Base-by-base conservation (phyloP, 1,140 invertebrate species). In the Papilio machaon region DNA sequence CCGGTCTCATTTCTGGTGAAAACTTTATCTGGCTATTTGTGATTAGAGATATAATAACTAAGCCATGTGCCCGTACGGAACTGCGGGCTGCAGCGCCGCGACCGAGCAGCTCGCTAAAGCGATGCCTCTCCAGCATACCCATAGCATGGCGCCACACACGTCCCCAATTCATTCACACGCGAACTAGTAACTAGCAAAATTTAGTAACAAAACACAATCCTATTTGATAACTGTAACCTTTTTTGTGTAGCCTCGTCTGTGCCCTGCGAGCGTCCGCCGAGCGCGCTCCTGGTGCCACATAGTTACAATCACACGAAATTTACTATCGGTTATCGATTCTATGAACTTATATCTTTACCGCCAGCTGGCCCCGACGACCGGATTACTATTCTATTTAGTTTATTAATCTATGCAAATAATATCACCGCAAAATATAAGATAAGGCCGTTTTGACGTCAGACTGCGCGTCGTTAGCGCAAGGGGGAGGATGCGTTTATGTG, bases 1-100 rank as follows among this genome's bases (percentile, higher is more conserved):
- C 52, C 52, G 52, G 23, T 58, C 54, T 19, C n/a, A 58, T 58
- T 58, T 58, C 54, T 58, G n/a, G 54, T 58, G 54, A 58, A 58
- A 19, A 58, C 54, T n/a, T 19, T n/a, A 58, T 58, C 54, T 58
- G 8, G 17, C 17, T 3, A 58, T 9, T 58, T 58, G 17, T n/a
- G 54, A 58, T 58, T 58, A 58, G 13, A 52, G 2, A 13, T 13
- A 13, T 19, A 19, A 17, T 8, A 19, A 58, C 17, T 4, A 9
- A 8, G n/a, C n/a, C 6, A 17, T 19, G 8, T 58, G 54, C 54
- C 17, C 49, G 49, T 15, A 52, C 6, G 15, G 13, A 52, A 52
- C 49, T 52, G 15, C 47, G 17, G 49, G 6, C 13, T 52, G 13
- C 13, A 52, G 49, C 15, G 13, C 49, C 49, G 49, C 49, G 49